These are phyloP conservation scores for Antheraea yamamai DNA, from an alignment of 2,888 invertebrate genomes.

Conservation along the genomic window DNA sequence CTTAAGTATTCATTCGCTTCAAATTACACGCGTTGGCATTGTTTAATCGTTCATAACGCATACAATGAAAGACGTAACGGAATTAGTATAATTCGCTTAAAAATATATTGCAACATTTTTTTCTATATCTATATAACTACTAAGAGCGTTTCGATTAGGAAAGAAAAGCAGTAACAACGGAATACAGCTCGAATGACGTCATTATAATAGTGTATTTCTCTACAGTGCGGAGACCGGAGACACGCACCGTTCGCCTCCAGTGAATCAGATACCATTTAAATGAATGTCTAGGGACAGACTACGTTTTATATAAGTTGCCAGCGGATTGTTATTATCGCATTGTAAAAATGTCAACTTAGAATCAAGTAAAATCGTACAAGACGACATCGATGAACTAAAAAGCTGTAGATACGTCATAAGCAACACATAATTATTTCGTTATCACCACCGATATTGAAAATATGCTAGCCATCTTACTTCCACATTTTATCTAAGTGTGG, in stretches of 20 bases:
- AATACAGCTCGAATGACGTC: slow-evolving; percentile 26
- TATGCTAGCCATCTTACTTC: too few relatives aligned
- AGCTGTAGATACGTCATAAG: too few relatives aligned
- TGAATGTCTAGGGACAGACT: slow-evolving; percentile 1
- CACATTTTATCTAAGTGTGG: too few relatives aligned
- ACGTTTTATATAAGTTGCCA: background rate
- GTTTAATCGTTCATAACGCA: too few relatives aligned
- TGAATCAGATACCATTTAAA: slow-evolving; percentile 12
- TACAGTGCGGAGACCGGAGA: slow-evolving; percentile 19
- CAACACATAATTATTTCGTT: too few relatives aligned
- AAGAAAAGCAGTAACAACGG: background rate
- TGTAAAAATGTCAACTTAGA: background rate
- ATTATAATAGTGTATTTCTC: slow-evolving; percentile 35
- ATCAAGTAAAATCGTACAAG: background rate
- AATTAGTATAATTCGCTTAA: background rate
- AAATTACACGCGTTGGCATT: too few relatives aligned
- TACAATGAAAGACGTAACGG: too few relatives aligned
- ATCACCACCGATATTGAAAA: too few relatives aligned
- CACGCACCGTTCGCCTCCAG: slow-evolving; percentile 18
- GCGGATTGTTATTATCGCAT: slow-evolving; percentile 3
- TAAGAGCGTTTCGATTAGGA: background rate
- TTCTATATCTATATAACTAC: background rate
- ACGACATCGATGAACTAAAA: background rate
- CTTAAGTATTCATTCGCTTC: too few relatives aligned
- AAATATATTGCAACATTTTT: background rate